Evolutionary conservation across 1,140 invertebrate genomes (phyloP).

Genomic region (Tyrophagus putrescentiae): DNA sequence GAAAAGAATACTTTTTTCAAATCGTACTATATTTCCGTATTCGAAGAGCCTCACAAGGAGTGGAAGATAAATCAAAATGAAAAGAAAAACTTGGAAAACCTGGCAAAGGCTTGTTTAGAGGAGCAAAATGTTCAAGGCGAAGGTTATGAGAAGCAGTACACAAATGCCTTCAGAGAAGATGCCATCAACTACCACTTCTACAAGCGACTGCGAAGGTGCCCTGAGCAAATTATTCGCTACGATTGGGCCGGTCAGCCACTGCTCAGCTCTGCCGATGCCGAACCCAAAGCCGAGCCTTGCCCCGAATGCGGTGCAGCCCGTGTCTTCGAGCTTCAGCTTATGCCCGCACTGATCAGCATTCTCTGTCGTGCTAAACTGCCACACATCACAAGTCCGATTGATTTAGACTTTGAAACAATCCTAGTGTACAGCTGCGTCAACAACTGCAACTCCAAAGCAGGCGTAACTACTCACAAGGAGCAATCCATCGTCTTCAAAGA

Average conservation of each 20-base stretch:
- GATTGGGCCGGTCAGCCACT: slow-evolving; percentile 16
- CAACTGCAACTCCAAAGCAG: slow-evolving; percentile 14
- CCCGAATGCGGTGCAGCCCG: background rate
- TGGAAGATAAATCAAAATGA: background rate
- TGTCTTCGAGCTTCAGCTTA: slow-evolving; percentile 21
- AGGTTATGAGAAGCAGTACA: slow-evolving; percentile 15
- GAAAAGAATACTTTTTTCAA: background rate
- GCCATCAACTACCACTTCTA: slow-evolving; percentile 18
- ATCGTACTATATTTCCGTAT: slow-evolving; percentile 16
- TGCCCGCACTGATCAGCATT: slow-evolving; percentile 17
- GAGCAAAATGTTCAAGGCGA: background rate
- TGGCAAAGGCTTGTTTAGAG: background rate
- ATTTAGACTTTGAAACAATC: slow-evolving; percentile 17
- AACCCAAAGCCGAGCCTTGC: background rate
- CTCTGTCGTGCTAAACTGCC: background rate
- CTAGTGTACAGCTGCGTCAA: slow-evolving; percentile 19
- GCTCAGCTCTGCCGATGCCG: background rate
- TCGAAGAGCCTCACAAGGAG: slow-evolving; percentile 6
- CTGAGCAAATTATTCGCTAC: slow-evolving; percentile 20
- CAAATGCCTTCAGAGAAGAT: slow-evolving; percentile 10
- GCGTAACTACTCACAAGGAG: background rate
- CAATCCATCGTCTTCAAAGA: slow-evolving; percentile 12
- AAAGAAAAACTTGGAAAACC: slow-evolving; percentile 12
- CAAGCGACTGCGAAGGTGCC: slow-evolving; percentile 15
- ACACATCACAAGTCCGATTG: background rate